Base-by-base conservation (phyloP, 2,888 invertebrate species). In the Thymelicus acteon region DNA sequence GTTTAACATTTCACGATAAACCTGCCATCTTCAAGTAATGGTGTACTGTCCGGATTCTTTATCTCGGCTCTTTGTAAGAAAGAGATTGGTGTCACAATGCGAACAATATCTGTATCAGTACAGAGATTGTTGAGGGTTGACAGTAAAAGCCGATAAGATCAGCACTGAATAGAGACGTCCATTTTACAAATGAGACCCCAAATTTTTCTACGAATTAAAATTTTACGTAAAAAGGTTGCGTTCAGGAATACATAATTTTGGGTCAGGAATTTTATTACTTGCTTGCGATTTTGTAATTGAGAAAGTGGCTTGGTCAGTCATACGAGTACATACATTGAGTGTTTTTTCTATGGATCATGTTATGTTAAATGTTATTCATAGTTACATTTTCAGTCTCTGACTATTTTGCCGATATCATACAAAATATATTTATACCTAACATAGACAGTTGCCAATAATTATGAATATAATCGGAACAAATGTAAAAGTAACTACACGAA, bases 111-210 rank as follows among this genome's bases (percentile, higher is more conserved):
- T 24, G 24, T 24, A 54, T 24, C 54, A 3, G 24, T 12, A 24
- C 54, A 24, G 54, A 19, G 24, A 52, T 24, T 24, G 54, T 54
- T 54, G 54, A 54, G 54, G 54, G 54, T 54, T 54, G 54, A 54
- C 24, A 54, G 54, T 54, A 54, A 54, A 54, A 19, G 8, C 12
- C 12, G 54, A 54, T 54, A 54, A 3, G 4, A 54, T 54, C 54
- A 54, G 54, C 24, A 24, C 54, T 54, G 54, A 54, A 54, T 12
- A 54, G 52, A 52, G 54, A 54, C 54, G 24, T 12, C 7, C 19
- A 24, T 54, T 54, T 54, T 54, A 54, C 24, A 19, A 54, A 54
- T 54, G 54, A 54, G 24, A 54, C 10, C 19, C 49, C 49, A n/a
- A 49, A 24, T 52, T 52, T 49, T 52, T 54, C 12, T 54, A 24